Base-by-base conservation (phyloP, 2,888 invertebrate genomes). In the Lottia scabra region DNA sequence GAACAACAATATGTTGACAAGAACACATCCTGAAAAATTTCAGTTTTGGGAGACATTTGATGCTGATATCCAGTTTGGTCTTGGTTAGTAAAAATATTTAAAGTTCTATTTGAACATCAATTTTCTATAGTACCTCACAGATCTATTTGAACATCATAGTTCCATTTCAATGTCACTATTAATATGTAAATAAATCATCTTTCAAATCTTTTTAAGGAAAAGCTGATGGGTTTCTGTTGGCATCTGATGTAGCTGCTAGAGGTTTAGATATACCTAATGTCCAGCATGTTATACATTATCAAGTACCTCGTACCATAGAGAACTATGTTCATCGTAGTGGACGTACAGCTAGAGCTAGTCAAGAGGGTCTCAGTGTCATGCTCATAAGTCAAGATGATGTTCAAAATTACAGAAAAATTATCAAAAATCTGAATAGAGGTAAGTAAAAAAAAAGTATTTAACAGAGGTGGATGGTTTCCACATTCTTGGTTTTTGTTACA, bases 271-370 rank as follows among this genome's bases (percentile, higher is more conserved):
- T 99, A 82, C 95, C 96, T 0, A 92, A 93, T 81, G 94, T 99
- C 2, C 93, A 98, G 80, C 97, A 98, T 90, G 98, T 99, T 1
- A 92, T 99, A 76, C 99, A 99, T 90, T 99, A 98, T 90, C 98
- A 95, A 89, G 97, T 98, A 1, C 98, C 98, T 0, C 93, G 95
- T 83, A 98, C 98, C 0, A 95, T 95, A 12, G 98, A 99, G 94
- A 94, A 95, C 87, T 99, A 99, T 89, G 94, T 99, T 0, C 99
- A 99, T 88, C 92, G 99, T 75, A 97, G 98, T 85, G 99, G 99
- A 0, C 92, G 99, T 71, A 99, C 99, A 0, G 99, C 99, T 0
- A 92, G 99, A 68, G 98, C 97, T 0, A 92, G 92, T 71, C 93
- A 94, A 75, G 94, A 95, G 84, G 99, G 99, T 0, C 93, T 98